phyloP scores from a whole-genome alignment of 2,113 vertebrate genomes.

The Sphyrna mokarran region DNA sequence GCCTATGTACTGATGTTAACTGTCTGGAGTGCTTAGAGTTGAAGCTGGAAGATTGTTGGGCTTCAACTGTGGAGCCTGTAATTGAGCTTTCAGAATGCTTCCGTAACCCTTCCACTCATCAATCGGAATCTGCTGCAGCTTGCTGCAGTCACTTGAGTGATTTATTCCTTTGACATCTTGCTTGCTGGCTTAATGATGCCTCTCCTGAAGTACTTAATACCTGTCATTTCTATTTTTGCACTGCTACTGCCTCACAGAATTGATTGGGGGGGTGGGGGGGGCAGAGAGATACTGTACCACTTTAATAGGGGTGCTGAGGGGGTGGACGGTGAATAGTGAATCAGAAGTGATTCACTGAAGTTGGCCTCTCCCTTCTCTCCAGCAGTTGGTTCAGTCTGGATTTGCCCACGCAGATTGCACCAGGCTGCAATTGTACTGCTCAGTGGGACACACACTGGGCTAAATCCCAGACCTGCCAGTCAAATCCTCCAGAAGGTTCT shows the following conservation, averaged over 20 bases:
- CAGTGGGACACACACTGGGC: background rate
- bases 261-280: no score
- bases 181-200: background rate
- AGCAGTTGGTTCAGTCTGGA: background rate
- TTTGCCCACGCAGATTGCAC: background rate
- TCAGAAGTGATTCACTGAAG: background rate
- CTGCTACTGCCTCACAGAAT: background rate
- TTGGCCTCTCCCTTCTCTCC: background rate
- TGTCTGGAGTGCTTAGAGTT: background rate
- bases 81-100: background rate
- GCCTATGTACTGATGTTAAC: background rate
- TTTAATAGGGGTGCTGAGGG: background rate
- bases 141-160: background rate
- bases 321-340: background rate
- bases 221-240: background rate
- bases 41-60: background rate
- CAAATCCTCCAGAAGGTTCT: background rate
- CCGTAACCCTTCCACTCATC: background rate
- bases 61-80: background rate
- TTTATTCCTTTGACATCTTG: background rate
- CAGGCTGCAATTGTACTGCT: background rate
- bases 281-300: no score
- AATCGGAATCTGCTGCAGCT: background rate
- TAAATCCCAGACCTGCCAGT: constrained; percentile 2
- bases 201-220: background rate